Percentiles rank a stretch among this genome's conserved stretches.
phyloP scores from a whole-genome alignment of 2,888 invertebrate species.

The Machimus atricapillus region DNA sequence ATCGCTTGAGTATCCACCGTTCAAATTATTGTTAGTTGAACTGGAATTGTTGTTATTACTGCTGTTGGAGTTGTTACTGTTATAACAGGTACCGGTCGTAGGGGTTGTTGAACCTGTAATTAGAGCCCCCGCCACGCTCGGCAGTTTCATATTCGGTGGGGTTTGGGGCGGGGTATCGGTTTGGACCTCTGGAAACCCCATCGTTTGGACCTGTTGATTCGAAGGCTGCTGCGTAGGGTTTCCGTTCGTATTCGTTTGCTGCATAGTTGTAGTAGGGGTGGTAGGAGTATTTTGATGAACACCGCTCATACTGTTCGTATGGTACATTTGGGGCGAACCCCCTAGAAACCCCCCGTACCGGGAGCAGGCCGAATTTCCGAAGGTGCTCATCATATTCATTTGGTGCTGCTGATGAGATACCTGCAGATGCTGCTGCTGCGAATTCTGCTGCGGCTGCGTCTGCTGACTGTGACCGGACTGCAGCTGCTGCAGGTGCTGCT shows the following conservation, averaged over 20 bases:
- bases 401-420: constrained; percentile 47
- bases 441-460: constrained; percentile 51
- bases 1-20: constrained; percentile 48
- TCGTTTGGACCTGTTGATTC: constrained; percentile 61
- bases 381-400: constrained; percentile 62
- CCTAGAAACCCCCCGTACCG: constrained; percentile 75
- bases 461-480: constrained; percentile 51
- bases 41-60: constrained; percentile 48
- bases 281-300: constrained; percentile 55
- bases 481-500: constrained; percentile 50
- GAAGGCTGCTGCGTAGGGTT: constrained; percentile 52
- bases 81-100: constrained; percentile 65
- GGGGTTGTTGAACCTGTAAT: constrained; percentile 69
- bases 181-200: constrained; percentile 86
- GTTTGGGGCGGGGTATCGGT: constrained; percentile 92
- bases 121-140: constrained; percentile 78
- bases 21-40: constrained; percentile 50
- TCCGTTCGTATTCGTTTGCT: constrained; percentile 50
- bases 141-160: constrained; percentile 91
- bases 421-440: constrained; percentile 58
- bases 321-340: constrained; percentile 55
- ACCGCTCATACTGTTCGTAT: constrained; percentile 57
- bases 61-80: constrained; percentile 49
- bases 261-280: constrained; percentile 51
- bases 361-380: constrained; percentile 67